Evolutionary conservation across 2,113 vertebrate species (phyloP).

Genomic region (Ciconia maguari): DNA sequence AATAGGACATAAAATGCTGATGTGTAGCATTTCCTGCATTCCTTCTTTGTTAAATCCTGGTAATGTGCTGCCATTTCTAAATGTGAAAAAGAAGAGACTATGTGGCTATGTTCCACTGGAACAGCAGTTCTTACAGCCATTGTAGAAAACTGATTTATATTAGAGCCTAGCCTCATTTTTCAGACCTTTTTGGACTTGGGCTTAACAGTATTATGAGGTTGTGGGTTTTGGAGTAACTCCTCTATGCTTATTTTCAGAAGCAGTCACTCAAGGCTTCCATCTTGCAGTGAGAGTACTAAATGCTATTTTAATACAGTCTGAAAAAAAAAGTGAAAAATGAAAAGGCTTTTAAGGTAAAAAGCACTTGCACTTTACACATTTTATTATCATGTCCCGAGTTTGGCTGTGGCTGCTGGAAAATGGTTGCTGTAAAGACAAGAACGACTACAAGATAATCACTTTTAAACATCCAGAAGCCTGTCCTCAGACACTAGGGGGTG

Average conservation of each 20-base stretch:
- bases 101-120: not conserved
- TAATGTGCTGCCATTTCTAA: not conserved
- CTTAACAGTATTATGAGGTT: not conserved
- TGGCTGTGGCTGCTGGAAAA: not conserved
- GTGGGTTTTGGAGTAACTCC: not conserved
- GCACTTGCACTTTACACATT: not conserved
- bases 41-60: not conserved
- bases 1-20: not conserved
- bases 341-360: not conserved
- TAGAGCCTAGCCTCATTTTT: not conserved
- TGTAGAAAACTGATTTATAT: not conserved
- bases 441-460: accelerated
- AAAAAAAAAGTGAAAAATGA: not conserved
- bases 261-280: not conserved
- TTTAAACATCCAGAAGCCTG: not conserved
- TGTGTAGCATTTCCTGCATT: not conserved
- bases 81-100: not conserved
- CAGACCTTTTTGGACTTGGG: not conserved
- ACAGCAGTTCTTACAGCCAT: not conserved
- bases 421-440: not conserved
- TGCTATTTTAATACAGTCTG: not conserved
- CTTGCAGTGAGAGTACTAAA: not conserved
- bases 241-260: not conserved
- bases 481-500: conserved; percentile 37
- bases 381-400: not conserved